Evolutionary conservation across 2,113 vertebrate genomes (phyloP).

Genomic region (Tenebrosternarchus preto): DNA sequence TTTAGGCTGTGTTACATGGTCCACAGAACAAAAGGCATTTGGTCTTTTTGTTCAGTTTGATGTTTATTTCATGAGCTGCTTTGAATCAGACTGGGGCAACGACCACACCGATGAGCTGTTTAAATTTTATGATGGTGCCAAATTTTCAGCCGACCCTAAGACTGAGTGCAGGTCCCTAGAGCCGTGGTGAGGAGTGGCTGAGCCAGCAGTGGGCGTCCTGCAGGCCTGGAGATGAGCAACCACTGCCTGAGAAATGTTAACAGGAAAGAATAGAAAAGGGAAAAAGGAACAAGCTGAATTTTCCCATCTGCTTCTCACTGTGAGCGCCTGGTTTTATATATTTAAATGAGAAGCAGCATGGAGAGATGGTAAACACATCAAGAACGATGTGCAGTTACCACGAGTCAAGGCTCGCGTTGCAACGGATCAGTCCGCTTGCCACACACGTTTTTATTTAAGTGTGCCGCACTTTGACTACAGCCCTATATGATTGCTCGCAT

Average conservation of each 20-base stretch:
- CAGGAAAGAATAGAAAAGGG: not conserved
- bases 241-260: not conserved
- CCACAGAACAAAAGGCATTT: slow-evolving; percentile 1
- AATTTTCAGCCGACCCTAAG: not conserved
- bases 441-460: not conserved
- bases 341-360: slow-evolving; percentile 16
- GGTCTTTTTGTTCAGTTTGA: slow-evolving; percentile 23
- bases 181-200: not conserved
- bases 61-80: slow-evolving; percentile 30
- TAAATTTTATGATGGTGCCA: not conserved
- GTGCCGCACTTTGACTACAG: not conserved
- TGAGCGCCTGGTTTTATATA: not conserved
- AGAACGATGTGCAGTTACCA: not conserved
- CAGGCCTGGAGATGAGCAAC: not conserved
- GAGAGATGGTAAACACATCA: not conserved
- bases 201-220: not conserved
- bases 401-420: not conserved
- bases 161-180: not conserved
- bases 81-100: slow-evolving; percentile 13
- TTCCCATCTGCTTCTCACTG: not conserved
- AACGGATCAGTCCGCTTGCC: not conserved
- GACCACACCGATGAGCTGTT: not conserved
- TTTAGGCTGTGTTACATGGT: not conserved
- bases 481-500: not conserved
- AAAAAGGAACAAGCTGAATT: not conserved